Evolutionary conservation across 1,140 invertebrate genomes (phyloP).

Genomic region (Drosophila nikananu): DNA sequence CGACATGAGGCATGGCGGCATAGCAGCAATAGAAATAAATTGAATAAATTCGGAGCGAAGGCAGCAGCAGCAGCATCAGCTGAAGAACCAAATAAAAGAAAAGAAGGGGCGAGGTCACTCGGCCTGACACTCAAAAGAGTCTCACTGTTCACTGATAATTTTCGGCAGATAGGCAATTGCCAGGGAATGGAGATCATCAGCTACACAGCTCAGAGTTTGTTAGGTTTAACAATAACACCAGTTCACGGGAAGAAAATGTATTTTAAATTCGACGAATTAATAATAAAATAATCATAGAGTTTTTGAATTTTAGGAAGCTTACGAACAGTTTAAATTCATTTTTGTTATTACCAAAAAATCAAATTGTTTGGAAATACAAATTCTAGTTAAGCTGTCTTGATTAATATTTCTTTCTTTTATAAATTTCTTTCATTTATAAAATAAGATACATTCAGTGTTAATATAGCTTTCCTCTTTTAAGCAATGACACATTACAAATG

Average conservation of each 20-base stretch:
- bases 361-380: background rate
- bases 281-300: background rate
- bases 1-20: conserved; percentile 19
- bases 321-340: background rate
- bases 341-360: background rate
- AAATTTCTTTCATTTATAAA: too few relatives aligned
- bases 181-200: conserved; percentile 62
- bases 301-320: background rate
- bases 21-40: conserved; percentile 78
- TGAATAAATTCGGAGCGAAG: conserved; percentile 69
- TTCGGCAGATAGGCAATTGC: conserved; percentile 77
- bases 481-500: too few relatives aligned
- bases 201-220: conserved; percentile 11
- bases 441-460: too few relatives aligned
- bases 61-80: conserved; percentile 36
- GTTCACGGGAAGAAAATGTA: conserved; percentile 1
- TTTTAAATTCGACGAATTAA: background rate
- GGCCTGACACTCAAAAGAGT: background rate
- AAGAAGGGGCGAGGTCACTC: conserved; percentile 58
- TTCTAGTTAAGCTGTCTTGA: background rate
- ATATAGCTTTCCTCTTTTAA: too few relatives aligned
- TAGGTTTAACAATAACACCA: conserved; percentile 17
- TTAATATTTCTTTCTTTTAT: too few relatives aligned
- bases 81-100: conserved; percentile 27
- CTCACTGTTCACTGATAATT: conserved; percentile 61